Percentiles rank a stretch among this genome's conserved stretches.
Conservation (phyloP, 2,888 invertebrate genomes). For the Terebella lapidaria region DNA sequence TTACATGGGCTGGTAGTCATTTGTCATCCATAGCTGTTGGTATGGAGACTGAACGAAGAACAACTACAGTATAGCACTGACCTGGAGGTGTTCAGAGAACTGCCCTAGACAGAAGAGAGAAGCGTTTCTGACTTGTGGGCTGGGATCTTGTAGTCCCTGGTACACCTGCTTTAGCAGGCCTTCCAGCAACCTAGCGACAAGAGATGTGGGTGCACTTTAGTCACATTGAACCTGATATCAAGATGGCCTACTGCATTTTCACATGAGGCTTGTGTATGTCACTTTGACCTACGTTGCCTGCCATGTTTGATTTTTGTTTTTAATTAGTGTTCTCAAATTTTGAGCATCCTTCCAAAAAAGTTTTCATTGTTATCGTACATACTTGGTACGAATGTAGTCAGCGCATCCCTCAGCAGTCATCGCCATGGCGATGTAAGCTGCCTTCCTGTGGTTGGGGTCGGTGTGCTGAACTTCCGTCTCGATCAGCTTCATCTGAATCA, state of each 20-base stretch:
- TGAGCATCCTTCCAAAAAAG: too few relatives aligned
- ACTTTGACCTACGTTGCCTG: too few relatives aligned
- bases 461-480: constrained; percentile 64
- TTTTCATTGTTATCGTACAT: too few relatives aligned
- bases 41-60: not conserved
- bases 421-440: constrained; percentile 69
- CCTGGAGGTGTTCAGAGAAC: constrained; percentile 73
- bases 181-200: constrained; percentile 62
- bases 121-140: constrained; percentile 66
- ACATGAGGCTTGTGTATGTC: too few relatives aligned
- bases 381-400: constrained; percentile 68
- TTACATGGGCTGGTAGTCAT: too few relatives aligned
- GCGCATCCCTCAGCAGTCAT: constrained; percentile 75
- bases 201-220: too few relatives aligned
- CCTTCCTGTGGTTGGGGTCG: constrained; percentile 65
- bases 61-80: too few relatives aligned
- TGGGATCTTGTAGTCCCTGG: constrained; percentile 65
- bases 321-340: too few relatives aligned
- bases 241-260: too few relatives aligned
- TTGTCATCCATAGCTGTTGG: too few relatives aligned
- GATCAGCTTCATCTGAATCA: constrained; percentile 58
- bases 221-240: too few relatives aligned
- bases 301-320: too few relatives aligned
- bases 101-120: constrained; percentile 76
- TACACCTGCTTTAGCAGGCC: constrained; percentile 67